Percentiles rank a stretch among this genome's conserved stretches.
These are phyloP conservation scores for Novumbra hubbsi DNA, from an alignment of 2,797 vertebrate species.

Conservation along the genomic window DNA sequence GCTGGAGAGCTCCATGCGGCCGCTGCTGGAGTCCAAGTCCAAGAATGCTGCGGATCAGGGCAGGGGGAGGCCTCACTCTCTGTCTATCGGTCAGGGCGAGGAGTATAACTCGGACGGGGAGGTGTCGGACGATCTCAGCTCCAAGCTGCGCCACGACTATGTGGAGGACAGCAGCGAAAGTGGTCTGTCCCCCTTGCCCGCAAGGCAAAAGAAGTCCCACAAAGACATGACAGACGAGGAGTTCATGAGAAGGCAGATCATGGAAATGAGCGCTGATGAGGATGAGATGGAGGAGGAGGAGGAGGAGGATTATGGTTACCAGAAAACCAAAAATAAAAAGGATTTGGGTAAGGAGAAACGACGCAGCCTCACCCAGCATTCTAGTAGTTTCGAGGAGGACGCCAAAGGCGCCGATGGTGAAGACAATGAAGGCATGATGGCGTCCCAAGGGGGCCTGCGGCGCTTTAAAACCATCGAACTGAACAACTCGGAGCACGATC, in stretches of 20 bases:
- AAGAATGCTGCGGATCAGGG: constrained; percentile 61
- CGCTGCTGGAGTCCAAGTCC: constrained; percentile 87
- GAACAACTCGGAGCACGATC: constrained; percentile 89
- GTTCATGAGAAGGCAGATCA: constrained; percentile 95
- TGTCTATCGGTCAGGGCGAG: constrained; percentile 87
- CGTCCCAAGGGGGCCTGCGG: constrained; percentile 87
- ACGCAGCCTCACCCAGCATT: constrained; percentile 79
- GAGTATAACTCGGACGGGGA: constrained; percentile 91
- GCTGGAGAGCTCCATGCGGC: constrained; percentile 89
- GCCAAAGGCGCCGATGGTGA: constrained; percentile 75
- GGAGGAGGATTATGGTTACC: constrained; percentile 67
- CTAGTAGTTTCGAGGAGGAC: constrained; percentile 87
- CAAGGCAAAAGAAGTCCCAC: constrained; percentile 79
- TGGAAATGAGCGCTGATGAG: constrained; percentile 99
- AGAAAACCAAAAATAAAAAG: constrained; percentile 76
- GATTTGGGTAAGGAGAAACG: constrained; percentile 87
- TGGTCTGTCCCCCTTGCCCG: constrained; percentile 88
- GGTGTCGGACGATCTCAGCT: constrained; percentile 94
- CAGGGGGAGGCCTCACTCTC: constrained; percentile 81
- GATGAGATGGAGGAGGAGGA: constrained; percentile 88
- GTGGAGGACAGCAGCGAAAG: constrained; percentile 98
- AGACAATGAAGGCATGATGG: constrained; percentile 82
- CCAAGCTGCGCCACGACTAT: constrained; percentile 93
- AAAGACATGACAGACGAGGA: constrained; percentile 88
- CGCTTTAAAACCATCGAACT: constrained; percentile 99